Conservation (phyloP, 2,797 vertebrate species). For the Rhinogobio ventralis region DNA sequence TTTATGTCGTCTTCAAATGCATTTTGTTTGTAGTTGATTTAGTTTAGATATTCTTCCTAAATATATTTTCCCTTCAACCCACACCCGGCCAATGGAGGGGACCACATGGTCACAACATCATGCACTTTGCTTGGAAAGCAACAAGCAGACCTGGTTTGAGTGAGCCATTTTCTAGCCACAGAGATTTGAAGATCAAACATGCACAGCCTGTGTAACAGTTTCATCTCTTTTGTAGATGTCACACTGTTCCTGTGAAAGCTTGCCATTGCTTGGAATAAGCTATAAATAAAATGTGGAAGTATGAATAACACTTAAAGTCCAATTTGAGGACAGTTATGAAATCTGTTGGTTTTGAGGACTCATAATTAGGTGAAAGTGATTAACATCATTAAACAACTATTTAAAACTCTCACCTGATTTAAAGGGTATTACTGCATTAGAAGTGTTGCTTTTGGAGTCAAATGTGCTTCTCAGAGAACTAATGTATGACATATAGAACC, state of each 20-base stretch:
- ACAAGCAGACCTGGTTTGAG: neutral
- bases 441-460: neutral
- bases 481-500: neutral
- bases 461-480: neutral
- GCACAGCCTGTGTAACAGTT: slow-evolving; percentile 8
- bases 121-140: slow-evolving; percentile 21
- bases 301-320: neutral
- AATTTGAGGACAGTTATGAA: neutral
- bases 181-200: neutral
- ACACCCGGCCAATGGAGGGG: slow-evolving; percentile 21
- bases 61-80: neutral
- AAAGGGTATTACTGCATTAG: neutral
- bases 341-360: slow-evolving; percentile 23
- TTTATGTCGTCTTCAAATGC: slow-evolving; percentile 40
- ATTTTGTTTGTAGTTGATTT: slow-evolving; percentile 38
- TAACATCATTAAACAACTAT: slow-evolving; percentile 23
- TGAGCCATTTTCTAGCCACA: neutral
- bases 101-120: slow-evolving; percentile 16
- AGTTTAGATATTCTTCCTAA: slow-evolving; percentile 41
- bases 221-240: slow-evolving; percentile 23
- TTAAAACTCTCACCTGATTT: neutral
- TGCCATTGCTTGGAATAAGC: slow-evolving; percentile 14
- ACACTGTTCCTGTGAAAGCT: neutral
- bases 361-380: neutral
- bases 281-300: slow-evolving; percentile 21